Evolutionary conservation across 1,140 invertebrate species (phyloP), one percentile per base, ranked within the genome.

Genomic region (Brachionus rubens): DNA sequence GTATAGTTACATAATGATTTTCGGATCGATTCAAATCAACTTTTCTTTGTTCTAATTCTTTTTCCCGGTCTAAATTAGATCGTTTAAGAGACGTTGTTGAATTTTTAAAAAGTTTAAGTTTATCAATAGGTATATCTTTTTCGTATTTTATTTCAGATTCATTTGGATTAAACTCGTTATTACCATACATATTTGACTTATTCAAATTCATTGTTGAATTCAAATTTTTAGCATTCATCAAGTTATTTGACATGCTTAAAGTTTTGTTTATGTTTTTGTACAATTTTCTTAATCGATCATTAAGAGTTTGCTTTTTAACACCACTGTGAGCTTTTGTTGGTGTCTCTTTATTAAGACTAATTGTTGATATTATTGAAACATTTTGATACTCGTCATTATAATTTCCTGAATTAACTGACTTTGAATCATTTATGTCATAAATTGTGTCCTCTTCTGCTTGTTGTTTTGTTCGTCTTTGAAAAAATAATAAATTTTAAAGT

Each of bases 371-470:
- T 30, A 65, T 65, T 14, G 59, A 65, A 41, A 65, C 59, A 43
- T 65, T 65, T 43, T 65, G 59, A 24, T 65, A 65, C 43, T 65
- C 59, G 4, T 65, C 59, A n/a, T 65, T 65, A 19, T 65, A 65
- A 10, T 65, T 19, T 10, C 36, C 19, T 26, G 59, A 65, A 6
- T 43, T 6, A 21, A 65, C 36, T 10, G 59, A 65, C 16, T 65
- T 65, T 1, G 33, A 43, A 43, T 65, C 59, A 19, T 41, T 65
- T 41, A 43, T 24, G 14, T 65, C 59, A 43, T 65, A 65, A 24
- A 65, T 65, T 59, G 28, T 59, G 12, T 65, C 59, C 41, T 65
- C 59, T 43, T 65, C 59, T 5, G 59, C 19, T 14, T 65, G 59
- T 65, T 65, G 36, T 26, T 65, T 65, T 26, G 16, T 4, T 19